Conservation (phyloP, 2,888 invertebrate species). For the Uloborus plumipes region DNA sequence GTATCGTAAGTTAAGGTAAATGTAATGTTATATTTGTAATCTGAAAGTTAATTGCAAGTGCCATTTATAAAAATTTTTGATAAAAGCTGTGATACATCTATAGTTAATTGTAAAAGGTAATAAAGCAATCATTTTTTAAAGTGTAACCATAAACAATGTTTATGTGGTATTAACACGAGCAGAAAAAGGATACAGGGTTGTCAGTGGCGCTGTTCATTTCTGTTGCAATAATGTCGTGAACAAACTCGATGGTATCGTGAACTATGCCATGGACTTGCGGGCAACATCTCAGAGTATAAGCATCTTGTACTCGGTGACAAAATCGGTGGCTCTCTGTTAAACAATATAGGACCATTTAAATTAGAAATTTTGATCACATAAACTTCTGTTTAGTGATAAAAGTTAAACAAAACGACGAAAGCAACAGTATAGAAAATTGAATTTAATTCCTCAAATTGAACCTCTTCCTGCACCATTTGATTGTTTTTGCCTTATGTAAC, state of each 20-base stretch:
- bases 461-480: no score
- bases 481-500: no score
- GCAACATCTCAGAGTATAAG: slow-evolving; percentile 78
- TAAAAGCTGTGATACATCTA: neutral
- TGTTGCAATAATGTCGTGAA: slow-evolving; percentile 75
- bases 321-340: slow-evolving; percentile 77
- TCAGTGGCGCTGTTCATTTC: slow-evolving; percentile 80
- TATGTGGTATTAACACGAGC: neutral
- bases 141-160: no score
- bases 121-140: neutral
- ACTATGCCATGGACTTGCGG: slow-evolving; percentile 79
- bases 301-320: slow-evolving; percentile 79
- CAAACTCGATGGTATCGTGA: slow-evolving; percentile 78
- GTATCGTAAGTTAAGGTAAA: slow-evolving; percentile 71
- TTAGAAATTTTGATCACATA: neutral
- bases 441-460: no score
- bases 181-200: slow-evolving; percentile 75
- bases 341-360: slow-evolving; percentile 15
- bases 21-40: neutral
- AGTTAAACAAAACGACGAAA: neutral
- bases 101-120: no score
- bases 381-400: neutral
- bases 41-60: slow-evolving; percentile 9
- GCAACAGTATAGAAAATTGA: neutral
- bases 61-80: neutral